These are phyloP conservation scores for Patiria pectinifera DNA, from an alignment of 53 echinoderm and acorn worm species.

Conservation along the genomic window DNA sequence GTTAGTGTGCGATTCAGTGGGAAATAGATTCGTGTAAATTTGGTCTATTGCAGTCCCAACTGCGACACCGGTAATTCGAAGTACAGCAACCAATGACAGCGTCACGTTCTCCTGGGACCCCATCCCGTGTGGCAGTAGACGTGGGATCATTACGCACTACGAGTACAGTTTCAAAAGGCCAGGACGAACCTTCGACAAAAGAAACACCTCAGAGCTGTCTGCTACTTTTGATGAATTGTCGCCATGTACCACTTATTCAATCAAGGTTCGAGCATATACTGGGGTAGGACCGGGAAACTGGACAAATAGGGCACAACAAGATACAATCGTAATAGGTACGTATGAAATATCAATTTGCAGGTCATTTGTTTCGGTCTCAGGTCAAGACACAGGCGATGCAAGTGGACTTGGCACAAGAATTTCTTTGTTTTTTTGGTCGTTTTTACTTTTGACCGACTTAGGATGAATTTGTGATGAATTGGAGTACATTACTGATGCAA, in stretches of 20 bases:
- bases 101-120: conserved; percentile 22
- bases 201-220: background rate
- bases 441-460: too few species aligned
- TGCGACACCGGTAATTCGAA: background rate
- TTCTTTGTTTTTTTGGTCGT: too few species aligned
- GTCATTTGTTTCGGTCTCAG: too few species aligned
- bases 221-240: background rate
- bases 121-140: conserved; percentile 24
- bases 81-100: background rate
- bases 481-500: too few species aligned
- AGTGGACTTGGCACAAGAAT: conserved; percentile 76
- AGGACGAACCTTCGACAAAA: background rate
- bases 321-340: background rate
- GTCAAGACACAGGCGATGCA: too few species aligned
- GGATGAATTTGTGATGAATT: too few species aligned
- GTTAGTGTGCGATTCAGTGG: too few species aligned
- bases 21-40: too few species aligned
- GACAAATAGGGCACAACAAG: background rate
- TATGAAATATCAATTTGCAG: too few species aligned
- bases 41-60: too few species aligned
- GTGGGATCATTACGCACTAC: conserved; percentile 19
- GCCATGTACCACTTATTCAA: conserved; percentile 1
- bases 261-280: conserved; percentile 29
- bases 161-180: background rate
- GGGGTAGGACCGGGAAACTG: conserved; percentile 10